Evolutionary conservation across 2,888 invertebrate species (phyloP), one percentile per base, ranked within the genome.

Genomic region (Stenichneumon culpator): DNA sequence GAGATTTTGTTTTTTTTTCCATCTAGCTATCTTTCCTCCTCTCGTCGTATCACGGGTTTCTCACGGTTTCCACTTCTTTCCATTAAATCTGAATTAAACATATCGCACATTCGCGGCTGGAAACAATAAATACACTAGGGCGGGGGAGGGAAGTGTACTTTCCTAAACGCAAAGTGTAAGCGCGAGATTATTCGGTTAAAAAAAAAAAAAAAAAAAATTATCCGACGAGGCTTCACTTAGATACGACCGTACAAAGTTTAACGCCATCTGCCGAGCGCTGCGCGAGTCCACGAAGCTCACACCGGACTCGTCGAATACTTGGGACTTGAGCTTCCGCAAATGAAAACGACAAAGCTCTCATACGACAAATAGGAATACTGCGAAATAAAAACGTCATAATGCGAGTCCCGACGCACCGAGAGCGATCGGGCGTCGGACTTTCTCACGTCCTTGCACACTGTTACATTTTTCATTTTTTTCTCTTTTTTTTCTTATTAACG

Each of bases 1-100:
- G 82, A 88, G 83, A 88, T 89, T 89, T 83, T 68, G 60, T 52
- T 69, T 72, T n/a, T 44, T 22, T 86, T 60, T 28, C 68, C 68
- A 47, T 54, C 36, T 14, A 44, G 3, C 28, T 74, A 25, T 57
- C 50, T 54, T 19, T 67, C 44, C 19, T 25, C 60, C 39, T 50
- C 16, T 39, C 68, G 0, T 67, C 47, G 16, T 32, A 14, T 39
- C 6, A 28, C 65, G 22, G 32, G 11, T 60, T 57, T 73, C 28
- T 54, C 4, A 39, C 44, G 28, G 19, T 36, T 81, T 67, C 22
- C 19, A 50, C 67, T 50, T 68, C 25, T 11, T 52, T 52, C 73
- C 69, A 32, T 72, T 63, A 68, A 75, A 80, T 83, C 50, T 68
- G 70, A 83, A 84, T 77, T 60, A 54, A 84, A 44, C 77, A 68